Base-by-base conservation (phyloP, 2,113 vertebrate species). In the Callocephalon fimbriatum region DNA sequence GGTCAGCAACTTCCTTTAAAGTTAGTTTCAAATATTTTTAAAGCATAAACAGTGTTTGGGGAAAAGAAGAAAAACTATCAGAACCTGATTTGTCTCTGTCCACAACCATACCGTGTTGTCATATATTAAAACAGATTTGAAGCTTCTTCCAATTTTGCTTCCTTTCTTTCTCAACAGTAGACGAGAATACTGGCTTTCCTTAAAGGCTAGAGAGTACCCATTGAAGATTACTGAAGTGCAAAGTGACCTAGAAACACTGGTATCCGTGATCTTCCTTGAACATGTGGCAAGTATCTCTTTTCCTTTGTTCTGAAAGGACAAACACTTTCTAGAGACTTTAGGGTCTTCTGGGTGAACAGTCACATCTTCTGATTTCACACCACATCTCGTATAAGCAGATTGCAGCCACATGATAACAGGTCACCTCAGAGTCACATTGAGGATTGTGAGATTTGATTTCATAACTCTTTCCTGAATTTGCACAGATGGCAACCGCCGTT, bases 1-100 rank as follows among this genome's bases (percentile, higher is more conserved):
- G 81, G 95, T 97, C 97, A 97, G 96, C 92, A 97, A 76, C 56
- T 93, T 97, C 67, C 45, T 91, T 93, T 81, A 81, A 93, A 96
- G 67, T 95, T 93, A 91, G 71, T 59, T 97, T 93, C 59, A 80
- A 88, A 93, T 68, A 93, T 37, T 93, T 97, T 70, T 75, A 70
- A 91, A 94, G 58, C 65, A 92, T 61, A 88, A 96, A 86, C 10
- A 56, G 35, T 45, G 27, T 76, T 88, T 76, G 44, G 63, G 44
- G 87, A 91, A 78, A 81, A 79, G 51, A 71, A 37, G 32, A 50
- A 87, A 90, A 93, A 38, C 45, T 62, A 29, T 35, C 45, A 80
- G 42, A 91, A 91, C 86, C 17, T 22, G 5, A 8, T 58, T 75
- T 56, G 21, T 15, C 31, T 35, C 15, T 75, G 63, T 27, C 51